phyloP scores from a whole-genome alignment of 2,888 invertebrate species.

The Drosophila histrio region DNA sequence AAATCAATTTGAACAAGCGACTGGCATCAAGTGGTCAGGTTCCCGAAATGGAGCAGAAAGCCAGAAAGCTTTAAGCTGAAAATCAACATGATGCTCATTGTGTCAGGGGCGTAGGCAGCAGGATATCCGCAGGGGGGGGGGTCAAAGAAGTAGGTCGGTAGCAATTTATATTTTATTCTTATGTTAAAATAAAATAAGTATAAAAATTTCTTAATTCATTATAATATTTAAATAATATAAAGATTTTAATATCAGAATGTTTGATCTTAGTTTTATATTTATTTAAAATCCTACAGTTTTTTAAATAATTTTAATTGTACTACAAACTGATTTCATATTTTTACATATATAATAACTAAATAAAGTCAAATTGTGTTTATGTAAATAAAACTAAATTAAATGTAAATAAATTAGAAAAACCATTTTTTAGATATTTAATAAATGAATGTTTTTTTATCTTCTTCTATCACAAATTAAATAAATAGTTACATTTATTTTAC shows the following conservation, averaged over 20 bases:
- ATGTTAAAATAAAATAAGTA: not conserved
- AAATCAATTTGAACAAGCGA: constrained; percentile 40
- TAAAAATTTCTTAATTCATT: not conserved
- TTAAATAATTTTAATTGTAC: too few species aligned
- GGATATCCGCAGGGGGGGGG: not conserved
- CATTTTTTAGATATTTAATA: too few species aligned
- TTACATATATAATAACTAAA: too few species aligned
- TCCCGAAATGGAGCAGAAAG: constrained; percentile 35
- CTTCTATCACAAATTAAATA: too few species aligned
- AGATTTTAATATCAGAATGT: too few species aligned
- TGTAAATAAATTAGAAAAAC: not conserved
- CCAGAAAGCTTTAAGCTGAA: not conserved
- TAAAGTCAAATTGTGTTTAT: too few species aligned
- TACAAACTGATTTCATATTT: too few species aligned
- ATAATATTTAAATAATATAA: too few species aligned
- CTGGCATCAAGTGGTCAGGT: constrained; percentile 31
- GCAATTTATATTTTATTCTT: not conserved
- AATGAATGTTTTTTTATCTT: too few species aligned
- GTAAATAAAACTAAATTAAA: not conserved
- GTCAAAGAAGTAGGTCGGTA: not conserved
- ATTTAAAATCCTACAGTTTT: too few species aligned
- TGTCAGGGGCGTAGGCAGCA: not conserved
- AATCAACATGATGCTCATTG: not conserved
- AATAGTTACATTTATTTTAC: too few species aligned
- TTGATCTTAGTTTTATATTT: too few species aligned